A percentile compares a stretch with the other conserved stretches of the same genome.
Evolutionary conservation across 1,140 invertebrate species (phyloP).

Genomic region (Drosophila jambulina): DNA sequence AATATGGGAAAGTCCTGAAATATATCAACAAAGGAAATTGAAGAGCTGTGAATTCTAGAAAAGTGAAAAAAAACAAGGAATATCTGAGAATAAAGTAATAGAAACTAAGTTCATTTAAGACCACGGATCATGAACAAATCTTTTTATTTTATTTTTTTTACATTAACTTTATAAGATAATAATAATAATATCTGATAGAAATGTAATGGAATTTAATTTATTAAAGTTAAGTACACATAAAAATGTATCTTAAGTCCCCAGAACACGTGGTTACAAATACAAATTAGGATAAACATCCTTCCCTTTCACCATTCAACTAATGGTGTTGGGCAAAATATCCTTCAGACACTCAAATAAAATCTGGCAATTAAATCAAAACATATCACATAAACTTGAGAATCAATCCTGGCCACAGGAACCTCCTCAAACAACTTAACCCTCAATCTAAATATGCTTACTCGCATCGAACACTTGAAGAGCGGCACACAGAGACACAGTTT

Average conservation of each 20-base stretch:
- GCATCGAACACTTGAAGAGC: conserved; percentile 30
- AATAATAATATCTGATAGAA: neutral
- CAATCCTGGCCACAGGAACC: conserved; percentile 13
- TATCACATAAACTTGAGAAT: conserved; percentile 27
- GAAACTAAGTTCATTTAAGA: neutral
- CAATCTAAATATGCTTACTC: conserved; percentile 26
- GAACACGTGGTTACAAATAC: neutral
- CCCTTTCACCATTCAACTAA: neutral
- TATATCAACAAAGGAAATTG: neutral
- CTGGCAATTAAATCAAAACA: conserved; percentile 17
- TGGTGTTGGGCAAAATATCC: neutral
- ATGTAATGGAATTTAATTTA: neutral
- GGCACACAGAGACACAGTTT: conserved; percentile 15
- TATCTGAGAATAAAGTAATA: neutral
- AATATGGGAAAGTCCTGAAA: neutral
- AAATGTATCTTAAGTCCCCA: neutral
- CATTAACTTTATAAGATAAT: too few species aligned
- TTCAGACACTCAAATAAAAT: conserved; percentile 2
- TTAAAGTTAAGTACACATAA: neutral
- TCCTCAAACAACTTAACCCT: conserved; percentile 28
- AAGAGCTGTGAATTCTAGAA: neutral
- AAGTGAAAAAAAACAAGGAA: neutral
- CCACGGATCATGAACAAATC: too few species aligned
- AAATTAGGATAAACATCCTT: neutral
- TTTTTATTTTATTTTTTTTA: too few species aligned